Evolutionary conservation across 2,888 invertebrate species (phyloP).

Genomic region (Drosophila ustulata): DNA sequence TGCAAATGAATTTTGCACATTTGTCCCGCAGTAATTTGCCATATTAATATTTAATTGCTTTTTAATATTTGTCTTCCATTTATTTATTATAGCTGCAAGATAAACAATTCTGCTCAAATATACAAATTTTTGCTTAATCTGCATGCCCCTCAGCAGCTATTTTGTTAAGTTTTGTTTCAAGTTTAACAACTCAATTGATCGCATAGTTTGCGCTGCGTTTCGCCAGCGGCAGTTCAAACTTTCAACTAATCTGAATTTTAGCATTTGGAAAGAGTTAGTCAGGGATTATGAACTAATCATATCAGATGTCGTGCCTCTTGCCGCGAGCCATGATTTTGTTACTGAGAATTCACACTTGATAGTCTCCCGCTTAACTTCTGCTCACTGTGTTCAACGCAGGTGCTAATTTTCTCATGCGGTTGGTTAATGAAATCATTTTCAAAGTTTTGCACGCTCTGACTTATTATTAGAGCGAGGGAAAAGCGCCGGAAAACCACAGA

Average conservation of each 20-base stretch:
- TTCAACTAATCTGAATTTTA: conserved; percentile 30
- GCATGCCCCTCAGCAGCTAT: neutral
- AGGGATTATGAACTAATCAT: conserved; percentile 42
- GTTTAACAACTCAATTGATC: neutral
- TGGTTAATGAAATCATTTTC: conserved; percentile 61
- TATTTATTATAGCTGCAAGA: no score
- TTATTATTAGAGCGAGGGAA: neutral
- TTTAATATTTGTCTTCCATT: no score
- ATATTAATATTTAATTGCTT: no score
- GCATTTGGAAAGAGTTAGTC: conserved; percentile 21
- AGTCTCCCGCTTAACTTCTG: neutral
- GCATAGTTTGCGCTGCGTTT: neutral
- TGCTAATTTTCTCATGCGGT: conserved; percentile 64
- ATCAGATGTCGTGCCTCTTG: conserved; percentile 22
- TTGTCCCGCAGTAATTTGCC: no score
- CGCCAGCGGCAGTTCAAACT: conserved; percentile 5
- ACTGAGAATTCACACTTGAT: conserved; percentile 13
- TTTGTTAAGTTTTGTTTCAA: neutral
- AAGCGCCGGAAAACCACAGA: conserved; percentile 28
- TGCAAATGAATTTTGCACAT: no score
- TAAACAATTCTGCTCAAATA: no score
- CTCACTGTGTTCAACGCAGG: conserved; percentile 32
- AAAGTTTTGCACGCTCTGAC: conserved; percentile 46
- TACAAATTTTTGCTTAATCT: neutral
- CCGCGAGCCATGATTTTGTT: neutral